phyloP scores from a whole-genome alignment of 2,797 vertebrate species.

The Oreortyx pictus region DNA sequence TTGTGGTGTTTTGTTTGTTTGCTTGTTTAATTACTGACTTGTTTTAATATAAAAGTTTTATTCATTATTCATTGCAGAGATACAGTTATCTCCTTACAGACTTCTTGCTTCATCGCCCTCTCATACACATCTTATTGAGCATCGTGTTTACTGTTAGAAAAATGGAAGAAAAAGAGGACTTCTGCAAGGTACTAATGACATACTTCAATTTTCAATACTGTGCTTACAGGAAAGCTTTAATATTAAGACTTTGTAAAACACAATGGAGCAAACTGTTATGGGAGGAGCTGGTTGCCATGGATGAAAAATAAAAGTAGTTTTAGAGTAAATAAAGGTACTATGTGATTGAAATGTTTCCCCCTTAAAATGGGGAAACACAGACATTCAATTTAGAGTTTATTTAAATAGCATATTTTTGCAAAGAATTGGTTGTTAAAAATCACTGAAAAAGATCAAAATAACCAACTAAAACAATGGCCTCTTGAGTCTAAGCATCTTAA shows the following conservation, averaged over 20 bases:
- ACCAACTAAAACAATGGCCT: conserved; percentile 28
- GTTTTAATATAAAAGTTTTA: background rate
- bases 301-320: background rate
- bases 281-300: background rate
- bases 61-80: background rate
- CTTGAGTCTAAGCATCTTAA: conserved; percentile 41
- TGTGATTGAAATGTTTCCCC: fast-evolving
- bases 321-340: background rate
- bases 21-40: background rate
- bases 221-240: background rate
- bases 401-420: background rate
- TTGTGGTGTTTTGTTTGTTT: no score
- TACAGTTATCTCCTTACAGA: background rate
- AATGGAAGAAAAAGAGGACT: background rate
- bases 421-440: background rate
- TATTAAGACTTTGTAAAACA: background rate
- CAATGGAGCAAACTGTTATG: background rate
- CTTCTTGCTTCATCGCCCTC: background rate
- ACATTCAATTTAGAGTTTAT: background rate
- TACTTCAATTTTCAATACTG: background rate
- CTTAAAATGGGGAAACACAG: background rate
- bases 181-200: background rate
- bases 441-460: conserved; percentile 19
- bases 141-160: background rate
- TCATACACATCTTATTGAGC: background rate